phyloP scores from a whole-genome alignment of 2,113 vertebrate species.

The Hippocampus guttulatus region DNA sequence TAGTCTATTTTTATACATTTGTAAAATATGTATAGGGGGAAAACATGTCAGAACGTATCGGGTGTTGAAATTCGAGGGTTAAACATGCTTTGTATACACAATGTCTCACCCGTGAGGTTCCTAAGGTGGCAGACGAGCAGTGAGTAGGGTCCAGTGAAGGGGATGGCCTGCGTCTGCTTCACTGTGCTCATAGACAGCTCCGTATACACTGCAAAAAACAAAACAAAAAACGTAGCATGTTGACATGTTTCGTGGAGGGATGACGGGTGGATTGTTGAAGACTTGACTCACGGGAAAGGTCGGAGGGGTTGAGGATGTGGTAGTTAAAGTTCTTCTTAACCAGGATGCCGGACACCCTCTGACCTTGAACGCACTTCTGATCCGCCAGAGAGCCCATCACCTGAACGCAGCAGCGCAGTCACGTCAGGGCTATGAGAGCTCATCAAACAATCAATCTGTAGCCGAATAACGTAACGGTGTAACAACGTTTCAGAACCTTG shows the following conservation, averaged over 20 bases:
- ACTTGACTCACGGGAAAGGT: conserved; percentile 86
- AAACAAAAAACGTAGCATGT: neutral
- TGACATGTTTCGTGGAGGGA: neutral
- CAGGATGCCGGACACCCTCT: conserved; percentile 93
- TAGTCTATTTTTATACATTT: too few species aligned
- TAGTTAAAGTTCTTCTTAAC: conserved; percentile 99
- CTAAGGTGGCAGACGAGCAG: conserved; percentile 86
- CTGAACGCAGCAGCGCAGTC: conserved; percentile 50
- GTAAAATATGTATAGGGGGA: too few species aligned
- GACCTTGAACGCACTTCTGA: conserved; percentile 88
- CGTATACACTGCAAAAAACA: conserved; percentile 80
- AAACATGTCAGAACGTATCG: neutral
- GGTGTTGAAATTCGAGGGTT: too few species aligned
- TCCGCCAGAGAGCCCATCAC: conserved; percentile 97
- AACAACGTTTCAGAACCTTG: conserved; percentile 73
- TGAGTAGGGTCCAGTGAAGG: conserved; percentile 87
- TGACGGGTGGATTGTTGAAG: neutral
- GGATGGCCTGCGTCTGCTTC: conserved; percentile 93
- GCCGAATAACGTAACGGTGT: neutral
- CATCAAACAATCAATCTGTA: neutral
- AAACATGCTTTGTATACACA: too few species aligned
- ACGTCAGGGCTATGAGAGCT: neutral
- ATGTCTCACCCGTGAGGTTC: conserved; percentile 80
- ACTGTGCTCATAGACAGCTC: conserved; percentile 97
- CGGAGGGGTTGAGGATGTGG: conserved; percentile 93